phyloP scores from a whole-genome alignment of 2,113 vertebrate genomes.

The Zonotrichia leucophrys region DNA sequence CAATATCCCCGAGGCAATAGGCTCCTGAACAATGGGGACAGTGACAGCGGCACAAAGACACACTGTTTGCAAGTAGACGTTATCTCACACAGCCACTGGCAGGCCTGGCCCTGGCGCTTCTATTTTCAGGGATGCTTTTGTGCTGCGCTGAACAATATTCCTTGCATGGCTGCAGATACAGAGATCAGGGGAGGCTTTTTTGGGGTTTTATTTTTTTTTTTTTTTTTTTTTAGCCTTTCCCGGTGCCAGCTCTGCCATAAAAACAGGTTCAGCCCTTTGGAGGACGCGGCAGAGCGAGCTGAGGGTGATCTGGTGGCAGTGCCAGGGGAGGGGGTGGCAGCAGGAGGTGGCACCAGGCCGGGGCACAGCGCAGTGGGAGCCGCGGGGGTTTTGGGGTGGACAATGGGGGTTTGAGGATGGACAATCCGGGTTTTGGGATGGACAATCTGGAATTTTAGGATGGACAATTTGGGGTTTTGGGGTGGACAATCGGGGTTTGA shows the following conservation, averaged over 20 bases:
- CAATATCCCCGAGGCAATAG: slow-evolving; percentile 97
- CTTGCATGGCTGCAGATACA: slow-evolving; percentile 84
- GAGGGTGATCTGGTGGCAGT: fast-evolving
- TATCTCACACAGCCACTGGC: slow-evolving; percentile 99
- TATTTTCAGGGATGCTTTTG: slow-evolving; percentile 99
- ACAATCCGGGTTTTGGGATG: background rate
- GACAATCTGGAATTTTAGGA: fast-evolving
- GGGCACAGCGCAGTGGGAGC: background rate
- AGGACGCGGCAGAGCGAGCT: background rate
- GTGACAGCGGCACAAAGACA: slow-evolving; percentile 98
- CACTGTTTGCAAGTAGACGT: slow-evolving; percentile 98
- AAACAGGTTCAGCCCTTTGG: background rate
- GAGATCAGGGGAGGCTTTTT: slow-evolving; percentile 68
- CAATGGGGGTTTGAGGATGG: background rate
- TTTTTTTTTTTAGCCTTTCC: background rate
- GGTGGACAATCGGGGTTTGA: too few relatives aligned
- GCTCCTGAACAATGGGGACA: slow-evolving; percentile 93
- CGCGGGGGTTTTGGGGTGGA: background rate
- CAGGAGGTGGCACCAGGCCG: background rate
- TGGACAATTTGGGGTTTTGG: fast-evolving
- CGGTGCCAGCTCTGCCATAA: background rate
- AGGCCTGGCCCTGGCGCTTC: slow-evolving; percentile 90
- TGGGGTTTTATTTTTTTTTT: background rate
- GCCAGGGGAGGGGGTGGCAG: background rate
- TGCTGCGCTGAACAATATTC: slow-evolving; percentile 88